These are phyloP conservation scores for Oncorhynchus mykiss DNA, from an alignment of 2,113 vertebrate genomes.

Conservation along the genomic window DNA sequence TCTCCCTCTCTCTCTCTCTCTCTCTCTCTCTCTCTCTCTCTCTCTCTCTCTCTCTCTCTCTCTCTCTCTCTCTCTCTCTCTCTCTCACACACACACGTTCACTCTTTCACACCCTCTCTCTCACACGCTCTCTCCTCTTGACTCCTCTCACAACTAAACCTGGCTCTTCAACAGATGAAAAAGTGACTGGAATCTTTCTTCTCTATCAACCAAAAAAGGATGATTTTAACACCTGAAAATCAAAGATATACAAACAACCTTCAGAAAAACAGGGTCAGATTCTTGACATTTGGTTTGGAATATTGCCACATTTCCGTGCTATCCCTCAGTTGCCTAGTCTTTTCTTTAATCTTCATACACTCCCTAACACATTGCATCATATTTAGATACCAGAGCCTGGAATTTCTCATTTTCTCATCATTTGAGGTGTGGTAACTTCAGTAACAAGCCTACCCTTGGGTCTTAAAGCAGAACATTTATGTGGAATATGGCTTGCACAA, in stretches of 20 bases:
- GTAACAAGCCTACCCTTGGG: conserved; percentile 17
- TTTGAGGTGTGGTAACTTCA: conserved; percentile 42
- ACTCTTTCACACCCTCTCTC: too few species aligned
- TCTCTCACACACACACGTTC: too few species aligned
- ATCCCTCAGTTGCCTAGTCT: conserved; percentile 17
- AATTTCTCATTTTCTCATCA: neutral
- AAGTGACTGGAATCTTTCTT: too few species aligned
- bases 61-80: too few species aligned
- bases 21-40: too few species aligned
- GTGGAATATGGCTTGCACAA: conserved; percentile 21
- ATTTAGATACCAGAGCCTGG: neutral
- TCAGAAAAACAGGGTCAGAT: conserved; percentile 31
- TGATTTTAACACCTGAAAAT: conserved; percentile 2
- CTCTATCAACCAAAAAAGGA: neutral
- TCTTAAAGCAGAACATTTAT: conserved; percentile 17
- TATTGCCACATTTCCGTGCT: conserved; percentile 1
- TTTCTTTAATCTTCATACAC: neutral
- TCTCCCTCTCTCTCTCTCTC: too few species aligned
- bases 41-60: too few species aligned
- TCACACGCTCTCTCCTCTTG: too few species aligned
- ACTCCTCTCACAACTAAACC: too few species aligned
- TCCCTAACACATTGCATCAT: neutral
- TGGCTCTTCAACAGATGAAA: too few species aligned
- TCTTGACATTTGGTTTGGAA: conserved; percentile 15
- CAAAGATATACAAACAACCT: conserved; percentile 30